A percentile compares a stretch with the other conserved stretches of the same genome.
phyloP scores from a whole-genome alignment of 2,888 invertebrate genomes.

The Harpalus rubripes region DNA sequence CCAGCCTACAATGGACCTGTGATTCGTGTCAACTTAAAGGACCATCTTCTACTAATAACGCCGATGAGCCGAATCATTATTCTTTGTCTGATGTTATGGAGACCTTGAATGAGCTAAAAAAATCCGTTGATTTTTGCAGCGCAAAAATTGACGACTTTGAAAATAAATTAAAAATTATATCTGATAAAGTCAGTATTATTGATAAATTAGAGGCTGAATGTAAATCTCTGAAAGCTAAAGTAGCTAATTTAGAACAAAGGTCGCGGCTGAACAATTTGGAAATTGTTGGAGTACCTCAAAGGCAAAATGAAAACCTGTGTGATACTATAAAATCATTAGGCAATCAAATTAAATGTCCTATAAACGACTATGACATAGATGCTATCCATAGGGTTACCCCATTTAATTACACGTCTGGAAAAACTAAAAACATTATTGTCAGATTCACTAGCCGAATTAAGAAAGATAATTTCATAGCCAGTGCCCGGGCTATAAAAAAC shows the following conservation, averaged over 20 bases:
- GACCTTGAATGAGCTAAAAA: neutral
- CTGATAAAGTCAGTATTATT: neutral
- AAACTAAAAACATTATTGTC: neutral
- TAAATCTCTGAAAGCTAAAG: neutral
- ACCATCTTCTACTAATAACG: neutral
- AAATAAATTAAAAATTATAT: neutral
- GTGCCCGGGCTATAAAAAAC: neutral
- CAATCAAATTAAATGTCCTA: neutral
- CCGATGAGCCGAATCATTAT: neutral
- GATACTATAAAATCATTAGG: neutral
- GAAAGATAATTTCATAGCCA: neutral
- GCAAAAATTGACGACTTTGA: conserved; percentile 16
- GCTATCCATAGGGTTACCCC: neutral
- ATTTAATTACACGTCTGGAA: neutral
- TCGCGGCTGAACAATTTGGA: neutral
- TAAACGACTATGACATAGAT: neutral
- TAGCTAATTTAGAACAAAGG: neutral
- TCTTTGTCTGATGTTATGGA: neutral
- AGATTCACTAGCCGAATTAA: neutral
- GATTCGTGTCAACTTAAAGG: neutral
- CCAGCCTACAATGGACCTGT: neutral
- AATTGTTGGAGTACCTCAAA: conserved; percentile 4
- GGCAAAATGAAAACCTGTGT: neutral
- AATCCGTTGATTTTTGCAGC: neutral
- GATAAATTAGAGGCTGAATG: neutral